These are phyloP conservation scores for Gallinago paraguaiae DNA, from an alignment of 2,113 vertebrate species.

Conservation along the genomic window DNA sequence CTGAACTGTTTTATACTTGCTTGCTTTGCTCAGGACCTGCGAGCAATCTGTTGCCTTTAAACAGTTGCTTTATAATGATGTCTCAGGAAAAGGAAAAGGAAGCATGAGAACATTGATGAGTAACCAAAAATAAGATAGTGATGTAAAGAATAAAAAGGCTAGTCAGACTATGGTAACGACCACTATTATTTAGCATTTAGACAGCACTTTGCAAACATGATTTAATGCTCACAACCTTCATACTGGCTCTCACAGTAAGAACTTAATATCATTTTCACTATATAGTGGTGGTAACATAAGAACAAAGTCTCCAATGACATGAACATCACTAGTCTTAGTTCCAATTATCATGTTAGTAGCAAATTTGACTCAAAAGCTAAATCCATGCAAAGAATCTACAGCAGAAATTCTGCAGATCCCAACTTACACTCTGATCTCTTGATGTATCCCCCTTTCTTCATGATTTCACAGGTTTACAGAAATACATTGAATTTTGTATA, in stretches of 20 bases:
- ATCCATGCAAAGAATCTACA: neutral
- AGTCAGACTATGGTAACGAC: neutral
- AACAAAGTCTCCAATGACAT: neutral
- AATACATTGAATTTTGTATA: neutral
- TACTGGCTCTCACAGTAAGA: neutral
- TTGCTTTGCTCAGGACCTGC: neutral
- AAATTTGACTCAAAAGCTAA: neutral
- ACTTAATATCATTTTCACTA: neutral
- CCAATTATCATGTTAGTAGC: neutral
- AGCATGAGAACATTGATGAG: constrained; percentile 66
- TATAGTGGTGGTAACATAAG: neutral
- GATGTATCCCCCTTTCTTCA: neutral
- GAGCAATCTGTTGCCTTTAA: constrained; percentile 21
- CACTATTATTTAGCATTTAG: neutral
- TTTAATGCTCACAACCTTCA: neutral
- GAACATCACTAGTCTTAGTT: neutral
- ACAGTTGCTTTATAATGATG: constrained; percentile 28
- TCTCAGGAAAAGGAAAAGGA: constrained; percentile 76
- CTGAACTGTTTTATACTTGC: constrained; percentile 51
- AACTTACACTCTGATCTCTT: neutral
- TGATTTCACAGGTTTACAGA: neutral
- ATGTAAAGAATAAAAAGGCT: constrained; percentile 5
- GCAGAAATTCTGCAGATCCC: neutral
- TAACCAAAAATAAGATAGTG: constrained; percentile 46
- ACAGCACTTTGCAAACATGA: neutral